A percentile compares a stretch with the other conserved stretches of the same genome.
Evolutionary conservation across 37 sponge, comb jelly and placozoan genomes (phyloP).

Genomic region (Beroe forskalii): DNA sequence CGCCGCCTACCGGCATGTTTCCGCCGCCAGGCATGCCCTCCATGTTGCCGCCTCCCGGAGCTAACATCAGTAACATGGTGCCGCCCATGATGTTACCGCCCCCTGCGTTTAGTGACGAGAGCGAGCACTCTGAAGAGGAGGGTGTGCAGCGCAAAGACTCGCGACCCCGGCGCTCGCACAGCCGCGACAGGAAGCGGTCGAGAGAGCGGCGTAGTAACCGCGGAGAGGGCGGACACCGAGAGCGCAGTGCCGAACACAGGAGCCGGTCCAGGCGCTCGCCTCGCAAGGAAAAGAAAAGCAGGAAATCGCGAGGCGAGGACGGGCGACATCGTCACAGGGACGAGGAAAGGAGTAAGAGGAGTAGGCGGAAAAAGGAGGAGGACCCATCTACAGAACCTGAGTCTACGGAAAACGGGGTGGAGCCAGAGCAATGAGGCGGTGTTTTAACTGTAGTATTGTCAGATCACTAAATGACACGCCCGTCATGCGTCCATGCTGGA

Average conservation of each 20-base stretch:
- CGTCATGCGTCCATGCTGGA: background rate
- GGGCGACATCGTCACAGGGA: conserved; percentile 13
- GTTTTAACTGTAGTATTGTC: background rate
- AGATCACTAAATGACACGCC: conserved; percentile 1
- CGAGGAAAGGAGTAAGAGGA: conserved; percentile 54
- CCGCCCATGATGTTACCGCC: conserved; percentile 56
- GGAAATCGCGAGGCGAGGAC: conserved; percentile 44
- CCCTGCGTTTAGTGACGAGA: conserved; percentile 50
- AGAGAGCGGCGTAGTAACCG: background rate
- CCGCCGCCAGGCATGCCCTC: conserved; percentile 52
- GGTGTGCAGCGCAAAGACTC: background rate
- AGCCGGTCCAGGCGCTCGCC: conserved; percentile 44
- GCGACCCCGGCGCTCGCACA: conserved; percentile 14
- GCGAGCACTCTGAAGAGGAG: background rate
- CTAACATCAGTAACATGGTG: conserved; percentile 22
- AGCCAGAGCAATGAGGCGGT: conserved; percentile 46
- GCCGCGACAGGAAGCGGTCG: conserved; percentile 26
- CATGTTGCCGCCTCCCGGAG: conserved; percentile 61
- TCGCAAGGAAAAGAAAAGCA: conserved; percentile 35
- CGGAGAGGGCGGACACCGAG: background rate
- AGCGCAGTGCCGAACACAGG: conserved; percentile 49
- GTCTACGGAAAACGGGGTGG: conserved; percentile 28
- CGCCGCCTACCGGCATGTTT: conserved; percentile 33
- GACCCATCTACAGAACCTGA: background rate
- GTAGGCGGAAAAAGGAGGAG: conserved; percentile 44